Percentiles rank a stretch among this genome's conserved stretches.
phyloP scores from a whole-genome alignment of 2,888 invertebrate genomes.

The Callyntrura guangdongensis region DNA sequence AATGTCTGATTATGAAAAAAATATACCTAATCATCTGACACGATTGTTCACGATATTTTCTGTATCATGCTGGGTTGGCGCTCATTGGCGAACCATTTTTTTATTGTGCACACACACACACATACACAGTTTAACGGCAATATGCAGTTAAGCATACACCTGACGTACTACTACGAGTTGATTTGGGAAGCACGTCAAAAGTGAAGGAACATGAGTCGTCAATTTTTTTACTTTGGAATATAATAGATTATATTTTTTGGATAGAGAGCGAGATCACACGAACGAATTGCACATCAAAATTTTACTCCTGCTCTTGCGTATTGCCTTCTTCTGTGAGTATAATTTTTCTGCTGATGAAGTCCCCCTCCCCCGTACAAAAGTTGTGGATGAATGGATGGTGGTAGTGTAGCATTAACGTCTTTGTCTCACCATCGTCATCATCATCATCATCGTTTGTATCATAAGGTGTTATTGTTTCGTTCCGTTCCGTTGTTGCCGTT shows the following conservation, averaged over 20 bases:
- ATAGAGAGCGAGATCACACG: too few species aligned
- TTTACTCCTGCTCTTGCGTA: not conserved
- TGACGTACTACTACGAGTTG: not conserved
- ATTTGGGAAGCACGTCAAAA: not conserved
- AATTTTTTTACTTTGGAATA: conserved; percentile 19
- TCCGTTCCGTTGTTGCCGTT: not conserved
- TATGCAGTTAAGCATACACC: too few species aligned
- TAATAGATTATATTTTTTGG: not conserved
- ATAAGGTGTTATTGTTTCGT: not conserved
- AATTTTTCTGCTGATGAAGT: too few species aligned
- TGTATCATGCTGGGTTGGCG: not conserved
- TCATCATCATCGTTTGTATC: not conserved
- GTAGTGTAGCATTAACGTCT: too few species aligned
- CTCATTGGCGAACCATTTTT: conserved; percentile 19
- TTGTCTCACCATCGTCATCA: too few species aligned
- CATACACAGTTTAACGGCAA: too few species aligned
- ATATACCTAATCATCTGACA: not conserved
- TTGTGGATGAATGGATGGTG: not conserved
- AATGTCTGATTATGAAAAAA: not conserved
- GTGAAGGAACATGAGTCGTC: conserved; percentile 38
- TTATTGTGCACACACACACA: too few species aligned
- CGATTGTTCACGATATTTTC: not conserved
- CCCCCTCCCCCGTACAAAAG: not conserved
- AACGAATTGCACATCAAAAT: too few species aligned
- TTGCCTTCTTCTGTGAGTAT: too few species aligned